phyloP scores from a whole-genome alignment of 2,888 invertebrate species.

The Stegana nigrithorax region DNA sequence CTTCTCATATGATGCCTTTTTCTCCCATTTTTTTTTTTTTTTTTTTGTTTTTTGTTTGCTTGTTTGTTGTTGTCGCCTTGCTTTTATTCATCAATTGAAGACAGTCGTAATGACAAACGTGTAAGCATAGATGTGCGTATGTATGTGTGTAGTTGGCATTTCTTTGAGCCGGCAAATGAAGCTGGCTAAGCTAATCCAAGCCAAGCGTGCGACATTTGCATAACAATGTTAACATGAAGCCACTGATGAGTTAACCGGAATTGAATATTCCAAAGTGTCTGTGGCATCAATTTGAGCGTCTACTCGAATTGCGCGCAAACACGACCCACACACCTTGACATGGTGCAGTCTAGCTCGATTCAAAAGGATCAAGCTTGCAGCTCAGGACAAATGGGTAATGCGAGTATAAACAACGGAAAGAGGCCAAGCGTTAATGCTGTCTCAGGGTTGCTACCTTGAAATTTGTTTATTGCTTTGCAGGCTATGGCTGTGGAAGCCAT shows the following conservation, averaged over 20 bases:
- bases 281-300: neutral
- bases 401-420: constrained; percentile 5
- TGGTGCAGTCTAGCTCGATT: too few species aligned
- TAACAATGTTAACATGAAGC: neutral
- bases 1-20: neutral
- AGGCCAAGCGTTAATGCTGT: constrained; percentile 18
- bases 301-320: constrained; percentile 13
- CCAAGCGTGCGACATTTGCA: neutral
- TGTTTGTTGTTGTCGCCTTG: too few species aligned
- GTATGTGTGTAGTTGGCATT: too few species aligned
- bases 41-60: neutral
- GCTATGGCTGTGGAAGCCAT: too few species aligned
- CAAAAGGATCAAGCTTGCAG: too few species aligned
- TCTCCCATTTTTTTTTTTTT: neutral
- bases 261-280: neutral
- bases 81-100: too few species aligned
- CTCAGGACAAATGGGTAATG: neutral
- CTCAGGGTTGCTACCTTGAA: constrained; percentile 43
- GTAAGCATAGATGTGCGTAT: too few species aligned
- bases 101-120: neutral
- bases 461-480: constrained; percentile 26
- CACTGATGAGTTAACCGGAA: constrained; percentile 2
- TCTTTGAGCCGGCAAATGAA: too few species aligned
- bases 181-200: too few species aligned
- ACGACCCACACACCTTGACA: constrained; percentile 45